Conservation (phyloP, 2,888 invertebrate genomes). For the Itoplectis maculator region DNA sequence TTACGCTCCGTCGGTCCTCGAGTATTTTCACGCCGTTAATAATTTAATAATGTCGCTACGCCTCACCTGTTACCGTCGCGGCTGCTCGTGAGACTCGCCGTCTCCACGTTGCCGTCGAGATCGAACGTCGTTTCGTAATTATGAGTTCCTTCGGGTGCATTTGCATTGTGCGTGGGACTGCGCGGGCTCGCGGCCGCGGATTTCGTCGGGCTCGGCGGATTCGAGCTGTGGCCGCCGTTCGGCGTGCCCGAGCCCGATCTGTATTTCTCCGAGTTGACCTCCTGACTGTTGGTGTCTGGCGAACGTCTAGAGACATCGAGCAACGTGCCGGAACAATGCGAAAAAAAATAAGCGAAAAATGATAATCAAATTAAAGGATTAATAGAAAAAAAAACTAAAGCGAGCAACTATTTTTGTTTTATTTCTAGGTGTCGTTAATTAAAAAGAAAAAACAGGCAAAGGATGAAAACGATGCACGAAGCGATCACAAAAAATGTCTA, state of each 20-base stretch:
- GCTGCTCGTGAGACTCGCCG: constrained; percentile 91
- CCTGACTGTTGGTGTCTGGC: constrained; percentile 82
- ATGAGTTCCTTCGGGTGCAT: constrained; percentile 86
- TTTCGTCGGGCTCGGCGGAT: constrained; percentile 82
- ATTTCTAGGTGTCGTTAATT: too few relatives aligned
- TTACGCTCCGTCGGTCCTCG: constrained; percentile 10
- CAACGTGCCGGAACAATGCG: constrained; percentile 79
- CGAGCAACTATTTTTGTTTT: constrained; percentile 40
- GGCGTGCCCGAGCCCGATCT: constrained; percentile 79
- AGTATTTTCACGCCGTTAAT: background rate
- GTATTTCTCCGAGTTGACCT: constrained; percentile 81
- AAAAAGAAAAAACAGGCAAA: constrained; percentile 13
- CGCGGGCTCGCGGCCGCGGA: constrained; percentile 78
- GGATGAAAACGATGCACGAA: constrained; percentile 41
- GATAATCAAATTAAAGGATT: constrained; percentile 65
- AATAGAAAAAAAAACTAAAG: constrained; percentile 61
- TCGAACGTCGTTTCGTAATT: constrained; percentile 95
- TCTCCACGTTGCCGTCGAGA: constrained; percentile 96
- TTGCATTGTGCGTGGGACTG: constrained; percentile 78
- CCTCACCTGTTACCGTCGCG: constrained; percentile 91
- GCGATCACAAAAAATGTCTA: constrained; percentile 30
- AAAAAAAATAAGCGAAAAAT: constrained; percentile 19
- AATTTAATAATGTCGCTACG: background rate
- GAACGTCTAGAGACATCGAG: constrained; percentile 79
- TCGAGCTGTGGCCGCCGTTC: constrained; percentile 74